Evolutionary conservation across 2,888 invertebrate genomes (phyloP).

Genomic region (Ganaspis brasiliensis): DNA sequence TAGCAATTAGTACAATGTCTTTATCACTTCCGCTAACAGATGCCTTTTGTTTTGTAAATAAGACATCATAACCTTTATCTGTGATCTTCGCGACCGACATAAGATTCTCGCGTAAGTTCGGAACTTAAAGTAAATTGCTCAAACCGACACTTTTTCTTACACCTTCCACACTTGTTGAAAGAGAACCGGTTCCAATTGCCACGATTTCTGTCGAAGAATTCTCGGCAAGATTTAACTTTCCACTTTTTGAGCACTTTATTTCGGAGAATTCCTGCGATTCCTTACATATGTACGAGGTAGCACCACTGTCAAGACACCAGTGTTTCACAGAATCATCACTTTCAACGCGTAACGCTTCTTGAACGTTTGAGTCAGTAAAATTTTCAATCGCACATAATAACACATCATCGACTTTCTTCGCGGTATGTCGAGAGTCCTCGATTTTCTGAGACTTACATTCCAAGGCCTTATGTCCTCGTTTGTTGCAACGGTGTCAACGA

Average conservation of each 20-base stretch:
- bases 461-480: too few species aligned
- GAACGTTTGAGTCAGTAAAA: not conserved
- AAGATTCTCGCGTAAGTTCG: not conserved
- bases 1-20: too few species aligned
- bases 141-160: not conserved
- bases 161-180: too few species aligned
- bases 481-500: too few species aligned
- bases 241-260: not conserved
- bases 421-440: too few species aligned
- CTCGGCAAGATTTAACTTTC: not conserved
- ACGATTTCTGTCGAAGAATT: not conserved
- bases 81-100: too few species aligned
- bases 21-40: too few species aligned
- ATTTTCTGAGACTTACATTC: too few species aligned
- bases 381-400: not conserved
- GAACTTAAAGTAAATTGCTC: not conserved
- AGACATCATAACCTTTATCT: too few species aligned
- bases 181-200: too few species aligned
- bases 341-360: not conserved
- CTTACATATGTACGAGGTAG: not conserved
- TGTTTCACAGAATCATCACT: not conserved
- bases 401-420: not conserved
- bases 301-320: slow-evolving; percentile 3
- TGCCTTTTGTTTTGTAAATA: too few species aligned
- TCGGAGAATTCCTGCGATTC: not conserved